phyloP scores from a whole-genome alignment of 2,113 vertebrate species.

The Siphamia tubifer region DNA sequence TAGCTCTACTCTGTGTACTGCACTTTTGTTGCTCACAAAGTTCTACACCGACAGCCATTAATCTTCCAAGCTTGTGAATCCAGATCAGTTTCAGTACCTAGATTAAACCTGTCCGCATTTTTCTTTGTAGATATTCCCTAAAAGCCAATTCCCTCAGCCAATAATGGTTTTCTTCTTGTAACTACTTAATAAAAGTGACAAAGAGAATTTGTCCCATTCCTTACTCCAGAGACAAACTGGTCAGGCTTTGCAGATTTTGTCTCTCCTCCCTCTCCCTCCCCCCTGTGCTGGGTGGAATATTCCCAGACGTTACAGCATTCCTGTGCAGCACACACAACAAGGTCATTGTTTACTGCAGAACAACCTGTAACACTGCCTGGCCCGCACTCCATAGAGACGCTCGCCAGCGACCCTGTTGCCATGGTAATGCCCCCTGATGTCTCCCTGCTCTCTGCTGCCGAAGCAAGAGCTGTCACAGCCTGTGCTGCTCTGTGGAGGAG shows the following conservation, averaged over 20 bases:
- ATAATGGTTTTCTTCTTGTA: slow-evolving; percentile 32
- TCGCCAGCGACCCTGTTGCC: slow-evolving; percentile 71
- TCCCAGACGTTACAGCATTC: slow-evolving; percentile 83
- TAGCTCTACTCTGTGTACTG: slow-evolving; percentile 2
- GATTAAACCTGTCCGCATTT: slow-evolving; percentile 27
- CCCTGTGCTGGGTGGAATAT: slow-evolving; percentile 71
- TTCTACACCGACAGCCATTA: slow-evolving; percentile 24
- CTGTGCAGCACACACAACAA: slow-evolving; percentile 82
- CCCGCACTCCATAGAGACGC: slow-evolving; percentile 72
- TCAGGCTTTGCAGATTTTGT: slow-evolving; percentile 27
- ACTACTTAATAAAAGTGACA: slow-evolving; percentile 57
- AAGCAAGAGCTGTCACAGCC: slow-evolving; percentile 37
- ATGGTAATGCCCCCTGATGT: slow-evolving; percentile 73
- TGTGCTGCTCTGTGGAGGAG: slow-evolving; percentile 31
- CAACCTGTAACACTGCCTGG: slow-evolving; percentile 84
- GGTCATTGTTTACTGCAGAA: slow-evolving; percentile 84
- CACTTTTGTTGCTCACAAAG: slow-evolving; percentile 29
- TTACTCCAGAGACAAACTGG: slow-evolving; percentile 41
- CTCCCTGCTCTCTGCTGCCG: slow-evolving; percentile 46
- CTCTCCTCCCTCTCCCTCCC: slow-evolving; percentile 13
- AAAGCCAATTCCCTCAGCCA: slow-evolving; percentile 34
- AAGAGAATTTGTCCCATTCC: slow-evolving; percentile 47
- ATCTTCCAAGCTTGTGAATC: slow-evolving; percentile 35
- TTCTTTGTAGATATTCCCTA: slow-evolving; percentile 27
- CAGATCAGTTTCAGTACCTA: slow-evolving; percentile 25